phyloP scores from a whole-genome alignment of 2,888 invertebrate species.

The Dione vanillae region DNA sequence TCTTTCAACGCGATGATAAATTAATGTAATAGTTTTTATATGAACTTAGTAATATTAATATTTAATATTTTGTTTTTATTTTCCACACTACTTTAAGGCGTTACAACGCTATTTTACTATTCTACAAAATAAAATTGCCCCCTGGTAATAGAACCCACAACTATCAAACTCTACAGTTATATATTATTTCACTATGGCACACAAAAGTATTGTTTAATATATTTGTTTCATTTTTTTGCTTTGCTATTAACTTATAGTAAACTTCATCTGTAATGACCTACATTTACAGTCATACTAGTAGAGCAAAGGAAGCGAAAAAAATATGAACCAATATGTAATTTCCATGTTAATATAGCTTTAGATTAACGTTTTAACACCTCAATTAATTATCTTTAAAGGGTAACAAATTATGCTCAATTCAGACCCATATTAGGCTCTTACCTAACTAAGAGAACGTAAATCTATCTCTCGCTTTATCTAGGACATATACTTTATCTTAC shows the following conservation, averaged over 20 bases:
- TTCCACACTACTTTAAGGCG: background rate
- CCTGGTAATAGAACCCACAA: too few species aligned
- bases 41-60: background rate
- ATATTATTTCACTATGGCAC: too few species aligned
- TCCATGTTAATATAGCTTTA: background rate
- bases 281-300: too few species aligned
- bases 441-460: conserved; percentile 27
- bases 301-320: background rate
- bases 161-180: too few species aligned
- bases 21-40: background rate
- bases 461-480: conserved; percentile 23
- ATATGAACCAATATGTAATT: background rate
- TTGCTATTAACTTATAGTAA: too few species aligned
- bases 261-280: too few species aligned
- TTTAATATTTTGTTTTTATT: background rate
- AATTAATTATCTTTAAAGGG: conserved; percentile 15
- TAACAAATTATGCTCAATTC: background rate
- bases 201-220: too few species aligned
- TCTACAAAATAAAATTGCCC: too few species aligned
- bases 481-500: conserved; percentile 33
- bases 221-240: too few species aligned
- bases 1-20: background rate
- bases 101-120: too few species aligned
- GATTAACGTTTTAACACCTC: conserved; percentile 8
- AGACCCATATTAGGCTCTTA: conserved; percentile 30